These are phyloP conservation scores for Hycleus phaleratus DNA, from an alignment of 1,140 invertebrate genomes.

Conservation along the genomic window DNA sequence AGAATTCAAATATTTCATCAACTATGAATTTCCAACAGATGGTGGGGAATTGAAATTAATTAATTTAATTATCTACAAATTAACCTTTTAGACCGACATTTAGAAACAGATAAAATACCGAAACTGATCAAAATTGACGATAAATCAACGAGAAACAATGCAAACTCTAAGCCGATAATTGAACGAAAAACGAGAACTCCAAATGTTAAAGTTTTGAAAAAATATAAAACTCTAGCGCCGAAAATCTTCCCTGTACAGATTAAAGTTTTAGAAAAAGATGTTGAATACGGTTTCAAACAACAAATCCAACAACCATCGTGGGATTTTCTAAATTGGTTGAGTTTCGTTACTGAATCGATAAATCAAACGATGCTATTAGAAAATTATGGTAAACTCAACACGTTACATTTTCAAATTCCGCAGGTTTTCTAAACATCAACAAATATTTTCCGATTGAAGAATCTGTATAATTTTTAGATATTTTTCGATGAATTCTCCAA, in stretches of 20 bases:
- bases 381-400: slow-evolving; percentile 62
- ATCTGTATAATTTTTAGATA: slow-evolving; percentile 39
- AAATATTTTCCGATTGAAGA: not conserved
- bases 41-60: not conserved
- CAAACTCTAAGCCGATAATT: not conserved
- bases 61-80: too few species aligned
- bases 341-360: slow-evolving; percentile 67
- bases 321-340: slow-evolving; percentile 62
- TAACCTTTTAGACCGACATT: too few species aligned
- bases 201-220: slow-evolving; percentile 1
- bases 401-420: slow-evolving; percentile 64
- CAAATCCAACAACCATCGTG: slow-evolving; percentile 6
- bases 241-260: slow-evolving; percentile 32
- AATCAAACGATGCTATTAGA: slow-evolving; percentile 75
- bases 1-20: slow-evolving; percentile 64
- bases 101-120: not conserved
- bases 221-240: slow-evolving; percentile 25
- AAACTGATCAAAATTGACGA: slow-evolving; percentile 5
- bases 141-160: not conserved
- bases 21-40: slow-evolving; percentile 40
- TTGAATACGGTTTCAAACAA: too few species aligned
- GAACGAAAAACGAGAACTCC: slow-evolving; percentile 20
- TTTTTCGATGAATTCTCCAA: slow-evolving; percentile 68
- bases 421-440: slow-evolving; percentile 37
- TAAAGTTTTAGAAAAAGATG: slow-evolving; percentile 21